These are phyloP conservation scores for Drosophila bipectinata DNA, from an alignment of 1,140 invertebrate species.

Conservation along the genomic window DNA sequence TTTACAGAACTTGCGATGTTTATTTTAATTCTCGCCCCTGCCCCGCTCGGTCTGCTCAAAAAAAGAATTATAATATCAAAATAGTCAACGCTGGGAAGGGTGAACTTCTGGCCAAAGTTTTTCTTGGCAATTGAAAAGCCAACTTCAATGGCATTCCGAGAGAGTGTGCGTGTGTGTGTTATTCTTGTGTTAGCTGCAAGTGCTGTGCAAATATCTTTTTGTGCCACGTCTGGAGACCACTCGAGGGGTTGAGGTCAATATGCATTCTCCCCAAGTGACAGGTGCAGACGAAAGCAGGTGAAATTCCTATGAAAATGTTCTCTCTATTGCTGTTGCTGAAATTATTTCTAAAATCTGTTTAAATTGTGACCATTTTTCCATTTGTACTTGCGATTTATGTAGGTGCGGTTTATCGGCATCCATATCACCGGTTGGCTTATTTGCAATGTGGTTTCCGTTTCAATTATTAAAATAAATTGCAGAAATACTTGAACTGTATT, in stretches of 20 bases:
- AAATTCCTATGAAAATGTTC: conserved; percentile 7
- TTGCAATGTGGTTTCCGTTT: neutral
- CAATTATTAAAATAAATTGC: neutral
- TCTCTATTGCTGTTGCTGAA: conserved; percentile 13
- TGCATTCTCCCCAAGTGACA: conserved; percentile 25
- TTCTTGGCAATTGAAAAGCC: conserved; percentile 74
- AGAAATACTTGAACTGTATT: neutral
- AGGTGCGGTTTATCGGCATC: neutral
- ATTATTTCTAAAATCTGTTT: conserved; percentile 11
- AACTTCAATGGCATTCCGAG: conserved; percentile 41
- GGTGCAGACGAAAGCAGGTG: conserved; percentile 33
- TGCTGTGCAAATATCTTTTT: conserved; percentile 63
- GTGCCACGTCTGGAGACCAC: conserved; percentile 36
- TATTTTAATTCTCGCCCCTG: conserved; percentile 71
- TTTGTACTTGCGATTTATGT: conserved; percentile 6
- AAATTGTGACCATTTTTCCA: conserved; percentile 11
- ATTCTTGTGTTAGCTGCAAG: conserved; percentile 59
- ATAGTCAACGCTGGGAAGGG: conserved; percentile 52
- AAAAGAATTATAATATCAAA: conserved; percentile 56
- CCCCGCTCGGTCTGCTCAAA: conserved; percentile 19
- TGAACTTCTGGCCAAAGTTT: conserved; percentile 71
- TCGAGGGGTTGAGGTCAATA: conserved; percentile 44
- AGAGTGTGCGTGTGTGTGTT: conserved; percentile 24
- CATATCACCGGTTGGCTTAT: neutral
- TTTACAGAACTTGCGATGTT: conserved; percentile 62